Percentiles rank a stretch among this genome's conserved stretches.
These are phyloP conservation scores for Parasteatoda lunata DNA, from an alignment of 2,888 invertebrate genomes.

Conservation along the genomic window DNA sequence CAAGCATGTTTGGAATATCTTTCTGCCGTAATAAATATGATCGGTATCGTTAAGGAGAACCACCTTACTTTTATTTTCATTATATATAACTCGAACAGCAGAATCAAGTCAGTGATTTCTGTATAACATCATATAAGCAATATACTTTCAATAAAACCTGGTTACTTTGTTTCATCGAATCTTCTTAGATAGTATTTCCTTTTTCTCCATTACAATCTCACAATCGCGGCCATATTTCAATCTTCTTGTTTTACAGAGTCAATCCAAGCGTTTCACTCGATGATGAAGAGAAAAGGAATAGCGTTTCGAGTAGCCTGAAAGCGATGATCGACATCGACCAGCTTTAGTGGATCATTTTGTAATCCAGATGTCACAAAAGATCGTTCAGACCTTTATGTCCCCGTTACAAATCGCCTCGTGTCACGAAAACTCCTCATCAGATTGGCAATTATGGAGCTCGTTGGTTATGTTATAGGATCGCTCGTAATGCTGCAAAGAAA, in stretches of 20 bases:
- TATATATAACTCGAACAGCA: too few relatives aligned
- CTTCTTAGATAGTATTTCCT: too few relatives aligned
- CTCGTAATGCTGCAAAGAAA: not conserved
- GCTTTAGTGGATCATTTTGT: constrained; percentile 22
- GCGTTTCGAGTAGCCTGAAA: not conserved
- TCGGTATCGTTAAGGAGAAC: too few relatives aligned
- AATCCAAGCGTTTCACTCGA: not conserved
- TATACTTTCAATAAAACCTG: too few relatives aligned
- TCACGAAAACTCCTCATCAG: not conserved
- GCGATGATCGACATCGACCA: not conserved
- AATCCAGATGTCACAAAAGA: constrained; percentile 27
- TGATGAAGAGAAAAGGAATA: not conserved
- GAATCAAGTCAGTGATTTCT: too few relatives aligned
- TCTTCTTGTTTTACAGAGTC: not conserved
- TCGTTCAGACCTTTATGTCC: constrained; percentile 9
- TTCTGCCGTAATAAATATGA: too few relatives aligned
- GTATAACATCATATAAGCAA: too few relatives aligned
- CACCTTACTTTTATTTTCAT: too few relatives aligned
- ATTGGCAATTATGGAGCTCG: not conserved
- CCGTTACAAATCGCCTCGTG: not conserved
- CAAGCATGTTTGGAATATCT: too few relatives aligned
- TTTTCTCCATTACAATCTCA: too few relatives aligned
- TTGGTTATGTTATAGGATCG: not conserved
- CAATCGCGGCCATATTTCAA: not conserved
- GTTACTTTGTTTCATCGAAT: too few relatives aligned